Evolutionary conservation across 2,113 vertebrate genomes (phyloP).

Genomic region (Haliaeetus leucogaster): DNA sequence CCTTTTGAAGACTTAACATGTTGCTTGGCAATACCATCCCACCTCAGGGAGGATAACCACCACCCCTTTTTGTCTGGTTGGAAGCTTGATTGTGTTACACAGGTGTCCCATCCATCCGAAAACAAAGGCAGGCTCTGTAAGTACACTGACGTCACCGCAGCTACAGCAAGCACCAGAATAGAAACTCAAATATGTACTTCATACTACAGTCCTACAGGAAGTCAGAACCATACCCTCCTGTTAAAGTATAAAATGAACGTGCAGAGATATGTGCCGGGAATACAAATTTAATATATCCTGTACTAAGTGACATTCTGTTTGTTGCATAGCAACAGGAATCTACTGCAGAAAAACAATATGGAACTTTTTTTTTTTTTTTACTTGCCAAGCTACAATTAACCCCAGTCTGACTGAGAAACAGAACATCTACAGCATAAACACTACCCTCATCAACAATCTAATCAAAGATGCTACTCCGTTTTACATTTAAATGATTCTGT

Average conservation of each 20-base stretch:
- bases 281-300: slow-evolving; percentile 71
- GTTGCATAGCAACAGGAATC: slow-evolving; percentile 76
- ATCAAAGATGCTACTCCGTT: neutral
- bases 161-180: slow-evolving; percentile 52
- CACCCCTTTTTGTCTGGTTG: slow-evolving; percentile 11
- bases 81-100: slow-evolving; percentile 3
- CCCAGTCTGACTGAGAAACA: slow-evolving; percentile 23
- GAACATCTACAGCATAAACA: neutral
- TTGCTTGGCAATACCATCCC: slow-evolving; percentile 20
- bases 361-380: slow-evolving; percentile 49
- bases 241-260: slow-evolving; percentile 64
- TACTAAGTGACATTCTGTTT: slow-evolving; percentile 66
- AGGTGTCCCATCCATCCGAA: slow-evolving; percentile 11
- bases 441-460: neutral
- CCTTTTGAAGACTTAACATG: neutral
- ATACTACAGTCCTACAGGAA: slow-evolving; percentile 52
- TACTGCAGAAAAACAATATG: slow-evolving; percentile 70
- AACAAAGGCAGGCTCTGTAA: slow-evolving; percentile 47
- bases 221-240: slow-evolving; percentile 44
- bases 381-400: slow-evolving; percentile 72
- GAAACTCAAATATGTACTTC: slow-evolving; percentile 36
- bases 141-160: slow-evolving; percentile 27
- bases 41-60: neutral
- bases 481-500: neutral
- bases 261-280: slow-evolving; percentile 58